Evolutionary conservation across 2,113 vertebrate species (phyloP), one percentile per base, ranked within the genome.

Genomic region (Apus apus): DNA sequence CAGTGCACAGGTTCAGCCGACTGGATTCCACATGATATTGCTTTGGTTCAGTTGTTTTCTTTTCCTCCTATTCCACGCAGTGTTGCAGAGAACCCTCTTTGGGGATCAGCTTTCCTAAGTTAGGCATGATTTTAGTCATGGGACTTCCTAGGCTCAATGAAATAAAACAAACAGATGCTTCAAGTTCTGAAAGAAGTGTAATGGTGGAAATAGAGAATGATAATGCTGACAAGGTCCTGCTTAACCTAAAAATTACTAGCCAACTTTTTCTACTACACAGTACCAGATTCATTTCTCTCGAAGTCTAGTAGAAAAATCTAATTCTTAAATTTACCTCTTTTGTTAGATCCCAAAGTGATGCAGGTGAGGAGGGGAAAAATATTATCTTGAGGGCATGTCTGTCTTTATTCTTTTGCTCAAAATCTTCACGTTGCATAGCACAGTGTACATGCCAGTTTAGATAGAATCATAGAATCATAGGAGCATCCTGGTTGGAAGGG

Each of bases 161-260:
- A 91, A 96, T 87, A 90, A 93, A 83, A 87, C 30, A 94, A 97
- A 96, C 95, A 97, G 92, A 95, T 97, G 97, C 94, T 96, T 85
- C 78, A 94, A 97, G 85, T 51, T 95, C 95, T 87, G 22, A 53
- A 84, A 94, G 38, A 38, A 96, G 67, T 68, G 26, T 62, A 76
- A 83, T 56, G 91, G 65, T 81, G 53, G 77, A 92, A 96, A 85
- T 66, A 90, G 50, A 66, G 54, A 96, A 88, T 65, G 85, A 87
- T 68, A 66, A 83, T 50, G 20, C 22, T 96, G 95, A 90, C 73
- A 89, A 70, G 70, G 56, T 85, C 54, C 80, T 60, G 9, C 53
- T 93, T 95, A 92, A 91, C 84, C 30, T 51, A 68, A 90, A 77
- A 93, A 80, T 76, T 93, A 72, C 30, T 85, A 26, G 43, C 8